Evolutionary conservation across 2,113 vertebrate species (phyloP).

Genomic region (Colaptes auratus): DNA sequence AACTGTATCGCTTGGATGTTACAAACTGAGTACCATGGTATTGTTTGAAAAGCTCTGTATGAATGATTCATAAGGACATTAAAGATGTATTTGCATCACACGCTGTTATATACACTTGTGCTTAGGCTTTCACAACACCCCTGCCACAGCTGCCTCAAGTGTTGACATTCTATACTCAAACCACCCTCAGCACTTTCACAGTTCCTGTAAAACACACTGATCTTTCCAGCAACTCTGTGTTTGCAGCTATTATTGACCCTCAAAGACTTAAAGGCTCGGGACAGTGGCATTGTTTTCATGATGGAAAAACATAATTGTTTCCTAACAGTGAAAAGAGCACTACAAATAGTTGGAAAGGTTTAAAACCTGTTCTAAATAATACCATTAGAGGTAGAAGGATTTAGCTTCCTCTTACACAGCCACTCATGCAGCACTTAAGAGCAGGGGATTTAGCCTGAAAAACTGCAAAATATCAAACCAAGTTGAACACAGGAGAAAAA

Average conservation of each 20-base stretch:
- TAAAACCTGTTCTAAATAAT: conserved; percentile 44
- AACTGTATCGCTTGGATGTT: neutral
- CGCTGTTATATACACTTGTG: rapidly evolving
- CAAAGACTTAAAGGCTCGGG: neutral
- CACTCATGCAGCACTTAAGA: neutral
- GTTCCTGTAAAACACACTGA: neutral
- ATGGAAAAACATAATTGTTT: neutral
- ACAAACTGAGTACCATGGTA: neutral
- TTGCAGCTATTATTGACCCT: neutral
- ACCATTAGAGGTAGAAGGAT: neutral
- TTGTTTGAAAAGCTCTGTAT: neutral
- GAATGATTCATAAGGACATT: neutral
- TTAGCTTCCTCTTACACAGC: neutral
- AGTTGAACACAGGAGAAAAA: neutral
- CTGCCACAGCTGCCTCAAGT: neutral
- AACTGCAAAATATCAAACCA: neutral
- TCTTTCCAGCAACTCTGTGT: neutral
- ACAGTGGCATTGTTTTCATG: neutral
- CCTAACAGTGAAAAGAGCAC: neutral
- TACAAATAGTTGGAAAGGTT: neutral
- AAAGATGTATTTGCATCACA: conserved; percentile 18
- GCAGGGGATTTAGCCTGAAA: conserved; percentile 4
- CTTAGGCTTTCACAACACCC: neutral
- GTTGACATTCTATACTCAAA: neutral
- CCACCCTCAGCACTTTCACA: neutral